A percentile compares a stretch with the other conserved stretches of the same genome.
phyloP scores from a whole-genome alignment of 2,797 vertebrate genomes.

The Scolopax bukidnonensis region DNA sequence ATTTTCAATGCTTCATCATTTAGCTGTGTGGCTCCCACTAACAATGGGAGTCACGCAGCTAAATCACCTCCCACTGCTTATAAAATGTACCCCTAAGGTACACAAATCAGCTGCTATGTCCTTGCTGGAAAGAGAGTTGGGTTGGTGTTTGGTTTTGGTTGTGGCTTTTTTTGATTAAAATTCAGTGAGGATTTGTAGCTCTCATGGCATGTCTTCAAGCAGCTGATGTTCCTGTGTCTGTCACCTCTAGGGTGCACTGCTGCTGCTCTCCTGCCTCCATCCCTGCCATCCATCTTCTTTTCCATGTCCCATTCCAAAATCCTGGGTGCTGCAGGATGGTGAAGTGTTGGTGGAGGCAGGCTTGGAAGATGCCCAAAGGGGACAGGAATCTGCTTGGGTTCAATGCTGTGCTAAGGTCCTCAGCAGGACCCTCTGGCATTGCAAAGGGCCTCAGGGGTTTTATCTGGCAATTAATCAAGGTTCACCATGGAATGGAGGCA shows the following conservation, averaged over 20 bases:
- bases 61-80: slow-evolving; percentile 70
- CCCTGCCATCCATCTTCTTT: neutral
- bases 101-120: slow-evolving; percentile 62
- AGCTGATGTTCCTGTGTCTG: neutral
- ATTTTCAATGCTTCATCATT: slow-evolving; percentile 70
- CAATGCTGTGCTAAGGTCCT: neutral
- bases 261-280: neutral
- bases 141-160: neutral
- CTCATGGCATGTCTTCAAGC: neutral
- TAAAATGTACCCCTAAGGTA: slow-evolving; percentile 75
- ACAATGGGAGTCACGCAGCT: slow-evolving; percentile 72
- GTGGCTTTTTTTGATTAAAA: slow-evolving; percentile 51
- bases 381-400: neutral
- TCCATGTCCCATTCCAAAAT: neutral
- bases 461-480: slow-evolving; percentile 1
- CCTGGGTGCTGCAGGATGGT: rapidly evolving
- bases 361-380: neutral
- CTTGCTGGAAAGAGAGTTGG: slow-evolving; percentile 33
- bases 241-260: slow-evolving; percentile 57
- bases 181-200: slow-evolving; percentile 17
- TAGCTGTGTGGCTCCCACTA: slow-evolving; percentile 66
- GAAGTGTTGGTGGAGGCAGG: neutral
- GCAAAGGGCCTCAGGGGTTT: neutral
- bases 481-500: neutral
- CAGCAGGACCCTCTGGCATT: neutral